Percentiles rank a stretch among this genome's conserved stretches.
Evolutionary conservation across 2,797 vertebrate species (phyloP).

Genomic region (Antennarius maculatus): DNA sequence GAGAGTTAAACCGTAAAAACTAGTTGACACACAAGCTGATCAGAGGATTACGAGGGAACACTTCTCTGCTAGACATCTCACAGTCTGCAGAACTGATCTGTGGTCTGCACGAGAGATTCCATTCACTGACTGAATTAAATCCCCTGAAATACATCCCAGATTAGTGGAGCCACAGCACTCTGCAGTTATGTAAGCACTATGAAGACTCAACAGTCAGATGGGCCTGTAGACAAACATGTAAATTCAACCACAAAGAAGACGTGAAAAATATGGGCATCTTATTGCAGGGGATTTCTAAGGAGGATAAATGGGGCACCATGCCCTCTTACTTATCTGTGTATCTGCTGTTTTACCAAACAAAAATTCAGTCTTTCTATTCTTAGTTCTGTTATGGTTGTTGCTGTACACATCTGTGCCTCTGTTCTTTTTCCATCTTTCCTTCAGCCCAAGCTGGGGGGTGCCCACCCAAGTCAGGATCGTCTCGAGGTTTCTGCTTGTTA

Average conservation of each 20-base stretch:
- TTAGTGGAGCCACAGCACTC: slow-evolving; percentile 56
- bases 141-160: slow-evolving; percentile 73
- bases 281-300: too few species aligned
- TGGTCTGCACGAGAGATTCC: slow-evolving; percentile 47
- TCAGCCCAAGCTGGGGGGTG: too few species aligned
- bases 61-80: slow-evolving; percentile 16
- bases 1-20: slow-evolving; percentile 1
- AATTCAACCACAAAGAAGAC: slow-evolving; percentile 13
- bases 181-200: slow-evolving; percentile 52
- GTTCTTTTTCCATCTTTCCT: too few species aligned
- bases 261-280: slow-evolving; percentile 10
- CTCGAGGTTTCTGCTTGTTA: too few species aligned
- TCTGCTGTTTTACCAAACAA: too few species aligned
- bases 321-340: too few species aligned
- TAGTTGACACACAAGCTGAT: slow-evolving; percentile 26
- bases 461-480: too few species aligned
- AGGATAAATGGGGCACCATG: too few species aligned
- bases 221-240: slow-evolving; percentile 37
- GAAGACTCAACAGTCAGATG: slow-evolving; percentile 28
- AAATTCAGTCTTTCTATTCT: too few species aligned
- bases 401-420: too few species aligned
- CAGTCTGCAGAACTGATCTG: slow-evolving; percentile 50
- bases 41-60: slow-evolving; percentile 25
- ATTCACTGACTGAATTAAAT: slow-evolving; percentile 69
- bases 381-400: too few species aligned